These are phyloP conservation scores for Pelecanoides urinatrix DNA, from an alignment of 2,113 vertebrate genomes.

Conservation along the genomic window DNA sequence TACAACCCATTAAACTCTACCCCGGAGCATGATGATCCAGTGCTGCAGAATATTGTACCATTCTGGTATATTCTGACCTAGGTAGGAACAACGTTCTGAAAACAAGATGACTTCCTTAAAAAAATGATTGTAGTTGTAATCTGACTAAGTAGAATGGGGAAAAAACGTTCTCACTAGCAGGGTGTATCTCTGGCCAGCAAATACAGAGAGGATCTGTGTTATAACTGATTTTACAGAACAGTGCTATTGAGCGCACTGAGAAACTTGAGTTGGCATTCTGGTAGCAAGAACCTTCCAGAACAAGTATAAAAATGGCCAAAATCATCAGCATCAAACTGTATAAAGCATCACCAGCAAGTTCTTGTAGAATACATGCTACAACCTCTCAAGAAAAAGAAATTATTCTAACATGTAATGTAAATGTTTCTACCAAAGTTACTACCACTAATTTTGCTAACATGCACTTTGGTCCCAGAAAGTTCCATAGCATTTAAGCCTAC, in stretches of 20 bases:
- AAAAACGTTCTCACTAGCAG: constrained; percentile 19
- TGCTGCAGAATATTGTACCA: background rate
- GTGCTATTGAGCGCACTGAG: background rate
- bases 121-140: background rate
- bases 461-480: background rate
- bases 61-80: background rate
- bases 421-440: background rate
- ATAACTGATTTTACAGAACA: constrained; percentile 34
- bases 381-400: background rate
- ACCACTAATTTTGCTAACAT: background rate
- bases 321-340: background rate
- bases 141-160: background rate
- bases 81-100: background rate
- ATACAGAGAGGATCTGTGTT: constrained; percentile 18
- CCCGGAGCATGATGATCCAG: fast-evolving
- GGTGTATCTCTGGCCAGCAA: constrained; percentile 32
- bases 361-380: background rate
- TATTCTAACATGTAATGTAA: background rate
- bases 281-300: background rate
- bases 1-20: background rate
- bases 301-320: constrained; percentile 19
- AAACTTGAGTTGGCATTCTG: background rate
- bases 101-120: background rate
- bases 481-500: background rate
- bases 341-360: background rate